A percentile compares a stretch with the other conserved stretches of the same genome.
phyloP scores from a whole-genome alignment of 2,797 vertebrate genomes.

The Sebastes hubbsi region DNA sequence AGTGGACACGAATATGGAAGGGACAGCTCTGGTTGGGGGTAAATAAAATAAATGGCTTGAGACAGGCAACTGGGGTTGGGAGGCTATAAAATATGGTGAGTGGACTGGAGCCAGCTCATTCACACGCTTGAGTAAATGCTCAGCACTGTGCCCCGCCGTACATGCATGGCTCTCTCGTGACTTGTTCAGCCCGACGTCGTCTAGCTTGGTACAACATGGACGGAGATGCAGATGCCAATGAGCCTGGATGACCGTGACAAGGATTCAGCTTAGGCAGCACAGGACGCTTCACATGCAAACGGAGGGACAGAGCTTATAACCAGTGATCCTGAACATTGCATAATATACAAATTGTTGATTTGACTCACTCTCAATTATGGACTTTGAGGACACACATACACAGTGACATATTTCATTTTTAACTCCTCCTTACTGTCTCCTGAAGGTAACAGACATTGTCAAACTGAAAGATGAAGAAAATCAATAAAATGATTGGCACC shows the following conservation, averaged over 20 bases:
- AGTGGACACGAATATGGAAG: neutral
- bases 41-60: conserved; percentile 47
- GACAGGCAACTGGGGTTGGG: neutral
- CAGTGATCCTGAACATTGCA: neutral
- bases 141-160: neutral
- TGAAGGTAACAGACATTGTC: neutral
- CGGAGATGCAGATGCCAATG: conserved; percentile 18
- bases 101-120: conserved; percentile 12
- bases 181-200: neutral
- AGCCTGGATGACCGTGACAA: neutral
- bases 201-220: neutral
- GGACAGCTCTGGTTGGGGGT: conserved; percentile 5
- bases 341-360: neutral
- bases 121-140: conserved; percentile 11
- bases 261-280: neutral
- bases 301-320: neutral
- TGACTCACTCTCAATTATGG: neutral
- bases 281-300: neutral
- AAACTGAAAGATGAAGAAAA: conserved; percentile 20
- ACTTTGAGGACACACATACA: neutral
- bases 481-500: conserved; percentile 33
- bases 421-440: neutral
- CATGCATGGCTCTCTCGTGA: neutral
- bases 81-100: conserved; percentile 6
- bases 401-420: neutral